A percentile compares a stretch with the other conserved stretches of the same genome.
Conservation (phyloP, 2,113 vertebrate genomes). For the Morone saxatilis region DNA sequence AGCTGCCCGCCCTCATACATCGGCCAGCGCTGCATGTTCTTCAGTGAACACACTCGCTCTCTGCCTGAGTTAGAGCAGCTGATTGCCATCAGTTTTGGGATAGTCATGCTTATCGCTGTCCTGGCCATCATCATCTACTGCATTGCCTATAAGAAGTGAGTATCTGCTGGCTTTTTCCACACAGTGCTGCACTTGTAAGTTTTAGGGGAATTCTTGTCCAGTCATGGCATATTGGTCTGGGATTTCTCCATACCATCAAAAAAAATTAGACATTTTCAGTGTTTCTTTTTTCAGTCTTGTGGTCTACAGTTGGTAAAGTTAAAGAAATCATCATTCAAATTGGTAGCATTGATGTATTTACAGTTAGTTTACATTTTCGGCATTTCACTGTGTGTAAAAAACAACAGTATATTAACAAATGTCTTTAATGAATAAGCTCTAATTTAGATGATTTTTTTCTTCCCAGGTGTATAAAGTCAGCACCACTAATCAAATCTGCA, state of each 20-base stretch:
- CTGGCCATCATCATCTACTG: conserved; percentile 57
- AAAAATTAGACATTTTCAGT: background rate
- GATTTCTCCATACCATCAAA: background rate
- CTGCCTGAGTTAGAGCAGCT: conserved; percentile 33
- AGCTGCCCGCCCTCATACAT: conserved; percentile 71
- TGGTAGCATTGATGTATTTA: background rate
- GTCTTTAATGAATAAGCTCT: background rate
- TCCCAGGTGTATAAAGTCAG: conserved; percentile 66
- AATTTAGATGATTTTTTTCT: conserved; percentile 11
- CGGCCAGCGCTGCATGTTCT: conserved; percentile 71
- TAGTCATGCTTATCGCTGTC: conserved; percentile 57
- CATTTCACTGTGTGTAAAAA: background rate
- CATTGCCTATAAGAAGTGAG: conserved; percentile 71
- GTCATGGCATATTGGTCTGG: background rate
- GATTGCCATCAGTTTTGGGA: conserved; percentile 71
- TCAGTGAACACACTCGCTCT: rapidly evolving
- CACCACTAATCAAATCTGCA: conserved; percentile 52
- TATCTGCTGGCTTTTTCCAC: background rate
- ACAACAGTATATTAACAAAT: background rate
- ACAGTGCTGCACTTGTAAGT: background rate
- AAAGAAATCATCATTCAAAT: background rate
- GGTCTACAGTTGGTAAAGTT: background rate
- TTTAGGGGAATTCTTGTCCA: background rate
- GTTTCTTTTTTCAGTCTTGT: background rate
- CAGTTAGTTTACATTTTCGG: background rate